phyloP scores from a whole-genome alignment of 2,797 vertebrate species.

The Notolabrus celidotus region DNA sequence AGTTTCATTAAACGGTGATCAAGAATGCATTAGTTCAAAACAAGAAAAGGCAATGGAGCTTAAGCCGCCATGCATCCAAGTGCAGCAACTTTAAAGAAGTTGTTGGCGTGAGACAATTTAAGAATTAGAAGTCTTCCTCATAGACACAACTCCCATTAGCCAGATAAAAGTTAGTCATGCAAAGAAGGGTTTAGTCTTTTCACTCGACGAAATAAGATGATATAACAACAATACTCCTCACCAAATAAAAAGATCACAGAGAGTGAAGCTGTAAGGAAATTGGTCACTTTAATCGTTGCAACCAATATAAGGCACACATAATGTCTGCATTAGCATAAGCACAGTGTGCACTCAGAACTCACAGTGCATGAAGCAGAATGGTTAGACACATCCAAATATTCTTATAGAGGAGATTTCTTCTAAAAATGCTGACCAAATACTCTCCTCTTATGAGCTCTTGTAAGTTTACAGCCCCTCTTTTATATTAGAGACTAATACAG shows the following conservation, averaged over 20 bases:
- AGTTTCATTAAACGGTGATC: slow-evolving; percentile 99
- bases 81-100: slow-evolving; percentile 99
- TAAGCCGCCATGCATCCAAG: slow-evolving; percentile 99
- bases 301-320: slow-evolving; percentile 75
- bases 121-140: slow-evolving; percentile 99
- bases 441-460: slow-evolving; percentile 30
- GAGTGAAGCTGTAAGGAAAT: slow-evolving; percentile 70
- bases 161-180: slow-evolving; percentile 91
- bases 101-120: slow-evolving; percentile 99
- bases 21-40: slow-evolving; percentile 99
- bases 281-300: slow-evolving; percentile 78
- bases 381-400: slow-evolving; percentile 67
- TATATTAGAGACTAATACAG: slow-evolving; percentile 19
- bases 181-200: slow-evolving; percentile 86
- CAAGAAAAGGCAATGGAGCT: slow-evolving; percentile 99
- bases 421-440: slow-evolving; percentile 64
- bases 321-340: slow-evolving; percentile 80
- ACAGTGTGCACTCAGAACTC: slow-evolving; percentile 68
- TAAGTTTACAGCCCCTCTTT: slow-evolving; percentile 34
- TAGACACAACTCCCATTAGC: slow-evolving; percentile 99
- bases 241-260: slow-evolving; percentile 80
- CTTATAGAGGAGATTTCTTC: slow-evolving; percentile 47
- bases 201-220: slow-evolving; percentile 83
- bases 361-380: slow-evolving; percentile 74
- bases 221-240: slow-evolving; percentile 85